phyloP scores from a whole-genome alignment of 2,113 vertebrate species.

The Formicarius rufipectus region DNA sequence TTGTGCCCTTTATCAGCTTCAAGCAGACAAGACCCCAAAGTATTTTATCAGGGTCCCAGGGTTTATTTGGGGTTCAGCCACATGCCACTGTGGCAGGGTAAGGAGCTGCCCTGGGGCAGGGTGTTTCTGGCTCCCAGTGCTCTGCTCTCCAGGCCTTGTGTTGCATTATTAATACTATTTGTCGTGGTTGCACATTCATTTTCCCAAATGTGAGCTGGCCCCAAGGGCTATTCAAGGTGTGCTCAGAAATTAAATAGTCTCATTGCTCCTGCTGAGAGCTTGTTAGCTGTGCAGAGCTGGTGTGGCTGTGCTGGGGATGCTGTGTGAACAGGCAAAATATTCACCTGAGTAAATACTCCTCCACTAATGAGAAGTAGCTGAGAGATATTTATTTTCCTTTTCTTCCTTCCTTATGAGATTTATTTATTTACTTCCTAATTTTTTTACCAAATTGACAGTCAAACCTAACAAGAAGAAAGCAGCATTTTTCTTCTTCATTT shows the following conservation, averaged over 20 bases:
- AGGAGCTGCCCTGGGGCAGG: background rate
- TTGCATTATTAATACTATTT: background rate
- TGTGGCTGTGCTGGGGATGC: background rate
- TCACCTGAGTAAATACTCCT: background rate
- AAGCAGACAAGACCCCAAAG: background rate
- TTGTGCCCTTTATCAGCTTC: background rate
- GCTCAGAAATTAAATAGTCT: conserved; percentile 5
- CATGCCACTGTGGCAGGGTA: rapidly evolving
- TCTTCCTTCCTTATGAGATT: background rate
- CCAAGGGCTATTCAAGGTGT: conserved; percentile 6
- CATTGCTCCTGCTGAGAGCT: background rate
- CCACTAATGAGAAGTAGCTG: conserved; percentile 14
- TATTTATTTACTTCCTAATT: background rate
- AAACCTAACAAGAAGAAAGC: background rate
- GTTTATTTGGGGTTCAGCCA: background rate
- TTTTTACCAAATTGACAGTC: background rate
- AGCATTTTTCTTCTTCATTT: background rate
- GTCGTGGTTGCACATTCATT: background rate
- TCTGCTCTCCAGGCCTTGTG: background rate
- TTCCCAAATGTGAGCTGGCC: background rate
- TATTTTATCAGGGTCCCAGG: background rate
- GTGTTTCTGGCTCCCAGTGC: background rate
- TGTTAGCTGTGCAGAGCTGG: background rate
- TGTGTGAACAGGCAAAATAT: background rate
- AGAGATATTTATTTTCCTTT: background rate